A percentile compares a stretch with the other conserved stretches of the same genome.
Evolutionary conservation across 1,140 invertebrate genomes (phyloP).

Genomic region (Aphelenchoides besseyi): DNA sequence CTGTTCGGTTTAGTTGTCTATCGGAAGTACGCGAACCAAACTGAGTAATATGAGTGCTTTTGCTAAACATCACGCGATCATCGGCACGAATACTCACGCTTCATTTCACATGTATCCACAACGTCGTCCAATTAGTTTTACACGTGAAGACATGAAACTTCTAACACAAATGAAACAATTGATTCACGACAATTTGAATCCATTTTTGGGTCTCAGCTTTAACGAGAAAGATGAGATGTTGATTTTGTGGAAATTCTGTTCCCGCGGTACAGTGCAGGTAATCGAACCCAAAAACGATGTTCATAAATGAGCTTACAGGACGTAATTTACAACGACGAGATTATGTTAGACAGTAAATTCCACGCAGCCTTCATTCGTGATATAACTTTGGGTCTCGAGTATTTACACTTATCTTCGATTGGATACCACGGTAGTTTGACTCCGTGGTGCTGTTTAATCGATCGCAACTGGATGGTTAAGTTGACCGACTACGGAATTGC

Average conservation of each 20-base stretch:
- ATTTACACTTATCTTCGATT: constrained; percentile 56
- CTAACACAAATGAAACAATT: constrained; percentile 40
- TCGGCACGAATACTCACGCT: constrained; percentile 61
- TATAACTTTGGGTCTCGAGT: constrained; percentile 60
- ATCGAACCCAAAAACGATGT: not conserved
- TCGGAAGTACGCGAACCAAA: constrained; percentile 59
- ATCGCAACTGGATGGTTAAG: constrained; percentile 62
- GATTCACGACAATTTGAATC: constrained; percentile 60
- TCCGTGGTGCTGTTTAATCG: constrained; percentile 60
- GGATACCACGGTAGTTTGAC: constrained; percentile 60
- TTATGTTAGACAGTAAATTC: constrained; percentile 54
- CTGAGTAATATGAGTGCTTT: constrained; percentile 57
- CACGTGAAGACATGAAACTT: constrained; percentile 49
- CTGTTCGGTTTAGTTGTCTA: constrained; percentile 50
- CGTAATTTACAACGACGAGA: constrained; percentile 61
- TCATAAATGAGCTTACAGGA: constrained; percentile 37
- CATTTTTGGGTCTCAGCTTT: constrained; percentile 60
- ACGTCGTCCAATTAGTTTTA: constrained; percentile 53
- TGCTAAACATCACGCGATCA: constrained; percentile 60
- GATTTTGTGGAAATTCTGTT: constrained; percentile 61
- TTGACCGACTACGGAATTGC: constrained; percentile 61
- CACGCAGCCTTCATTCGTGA: constrained; percentile 60
- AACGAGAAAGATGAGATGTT: constrained; percentile 62
- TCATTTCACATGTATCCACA: constrained; percentile 61
- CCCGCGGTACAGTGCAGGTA: constrained; percentile 55